phyloP scores from a whole-genome alignment of 2,797 vertebrate species.

The Macroramphosus scolopax region DNA sequence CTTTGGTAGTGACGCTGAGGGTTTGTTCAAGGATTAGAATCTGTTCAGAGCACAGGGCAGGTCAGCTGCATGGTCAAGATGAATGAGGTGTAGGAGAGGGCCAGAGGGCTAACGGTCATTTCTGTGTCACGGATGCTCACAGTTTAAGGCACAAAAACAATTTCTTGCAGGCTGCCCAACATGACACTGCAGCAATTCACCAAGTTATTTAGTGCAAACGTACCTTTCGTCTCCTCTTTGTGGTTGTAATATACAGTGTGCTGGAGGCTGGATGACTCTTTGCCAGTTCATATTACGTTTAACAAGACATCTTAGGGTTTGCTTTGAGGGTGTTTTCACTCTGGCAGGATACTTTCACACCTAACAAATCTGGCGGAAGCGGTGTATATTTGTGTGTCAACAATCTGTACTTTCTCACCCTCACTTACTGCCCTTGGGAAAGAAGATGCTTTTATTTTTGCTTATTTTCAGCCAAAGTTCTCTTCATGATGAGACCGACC shows the following conservation, averaged over 20 bases:
- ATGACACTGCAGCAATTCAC: not conserved
- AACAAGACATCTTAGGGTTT: not conserved
- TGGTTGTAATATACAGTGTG: not conserved
- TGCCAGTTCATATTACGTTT: too few species aligned
- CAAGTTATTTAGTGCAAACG: conserved; percentile 14
- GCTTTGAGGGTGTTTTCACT: not conserved
- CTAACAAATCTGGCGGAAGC: not conserved
- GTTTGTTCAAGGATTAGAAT: conserved; percentile 1
- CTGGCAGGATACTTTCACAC: conserved; percentile 5
- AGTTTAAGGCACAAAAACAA: conserved; percentile 9
- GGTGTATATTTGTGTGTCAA: not conserved
- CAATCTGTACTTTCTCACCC: not conserved
- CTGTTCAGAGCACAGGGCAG: not conserved
- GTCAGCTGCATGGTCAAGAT: conserved; percentile 17
- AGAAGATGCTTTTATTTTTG: not conserved
- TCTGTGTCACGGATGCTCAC: conserved; percentile 1
- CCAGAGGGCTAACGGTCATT: conserved; percentile 7
- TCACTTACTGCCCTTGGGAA: not conserved
- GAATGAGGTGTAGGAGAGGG: not conserved
- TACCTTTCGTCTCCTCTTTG: not conserved
- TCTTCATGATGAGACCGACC: conserved; percentile 6
- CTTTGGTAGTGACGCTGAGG: conserved; percentile 3
- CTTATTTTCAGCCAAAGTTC: not conserved
- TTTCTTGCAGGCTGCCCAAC: too few species aligned
- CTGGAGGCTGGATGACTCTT: not conserved